Percentiles rank a stretch among this genome's conserved stretches.
These are phyloP conservation scores for Gymnodraco acuticeps DNA, from an alignment of 2,797 vertebrate genomes.

Conservation along the genomic window DNA sequence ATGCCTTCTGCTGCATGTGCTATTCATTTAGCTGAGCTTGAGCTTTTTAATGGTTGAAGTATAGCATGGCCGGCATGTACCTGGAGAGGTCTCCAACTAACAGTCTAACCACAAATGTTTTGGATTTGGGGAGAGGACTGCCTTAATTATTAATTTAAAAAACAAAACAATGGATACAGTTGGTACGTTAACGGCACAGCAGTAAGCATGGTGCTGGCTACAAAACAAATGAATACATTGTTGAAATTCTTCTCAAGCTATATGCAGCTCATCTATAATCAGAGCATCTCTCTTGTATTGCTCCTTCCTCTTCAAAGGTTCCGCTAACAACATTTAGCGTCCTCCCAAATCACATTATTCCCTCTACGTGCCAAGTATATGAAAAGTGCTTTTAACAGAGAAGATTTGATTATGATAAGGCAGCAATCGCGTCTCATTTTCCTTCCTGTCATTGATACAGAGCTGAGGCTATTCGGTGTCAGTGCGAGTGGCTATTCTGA, in stretches of 20 bases:
- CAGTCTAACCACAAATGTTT: slow-evolving; percentile 60
- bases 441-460: slow-evolving; percentile 64
- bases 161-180: neutral
- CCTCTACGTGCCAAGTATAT: slow-evolving; percentile 60
- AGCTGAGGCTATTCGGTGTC: slow-evolving; percentile 69
- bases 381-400: slow-evolving; percentile 46
- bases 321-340: slow-evolving; percentile 41
- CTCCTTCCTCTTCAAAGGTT: slow-evolving; percentile 48
- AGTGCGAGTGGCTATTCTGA: slow-evolving; percentile 61
- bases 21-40: slow-evolving; percentile 78
- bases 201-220: slow-evolving; percentile 16
- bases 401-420: slow-evolving; percentile 63
- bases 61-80: slow-evolving; percentile 57
- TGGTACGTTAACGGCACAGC: slow-evolving; percentile 25
- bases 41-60: slow-evolving; percentile 74
- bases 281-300: slow-evolving; percentile 28
- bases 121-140: slow-evolving; percentile 41
- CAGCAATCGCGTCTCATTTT: slow-evolving; percentile 57
- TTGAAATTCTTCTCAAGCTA: slow-evolving; percentile 33
- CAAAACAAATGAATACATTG: slow-evolving; percentile 47
- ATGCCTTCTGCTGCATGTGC: slow-evolving; percentile 77
- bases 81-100: slow-evolving; percentile 60
- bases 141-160: slow-evolving; percentile 28
- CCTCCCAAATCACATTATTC: slow-evolving; percentile 52
- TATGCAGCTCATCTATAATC: slow-evolving; percentile 51